Conservation (phyloP, 1,140 invertebrate species). For the Diuraphis noxia region DNA sequence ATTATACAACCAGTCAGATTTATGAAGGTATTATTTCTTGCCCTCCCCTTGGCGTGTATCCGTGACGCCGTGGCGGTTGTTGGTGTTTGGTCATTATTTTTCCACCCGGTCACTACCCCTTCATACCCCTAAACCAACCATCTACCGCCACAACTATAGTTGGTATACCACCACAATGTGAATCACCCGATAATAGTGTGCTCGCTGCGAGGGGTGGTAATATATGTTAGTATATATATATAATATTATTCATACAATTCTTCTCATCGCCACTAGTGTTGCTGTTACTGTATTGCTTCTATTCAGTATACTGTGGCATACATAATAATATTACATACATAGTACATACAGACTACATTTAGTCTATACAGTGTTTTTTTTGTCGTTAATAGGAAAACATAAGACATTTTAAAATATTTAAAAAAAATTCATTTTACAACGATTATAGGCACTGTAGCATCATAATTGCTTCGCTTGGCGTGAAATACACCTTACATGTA, state of each 20-base stretch:
- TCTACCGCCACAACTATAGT: not conserved
- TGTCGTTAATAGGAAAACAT: not conserved
- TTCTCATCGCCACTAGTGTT: not conserved
- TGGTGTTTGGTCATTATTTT: constrained; percentile 44
- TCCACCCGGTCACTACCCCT: not conserved
- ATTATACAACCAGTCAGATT: constrained; percentile 49
- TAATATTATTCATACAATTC: not conserved
- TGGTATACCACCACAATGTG: not conserved
- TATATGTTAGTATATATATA: too few species aligned
- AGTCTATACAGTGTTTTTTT: not conserved
- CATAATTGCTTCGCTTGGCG: not conserved
- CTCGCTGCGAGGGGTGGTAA: not conserved
- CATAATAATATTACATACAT: not conserved
- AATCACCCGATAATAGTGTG: not conserved
- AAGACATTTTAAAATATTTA: not conserved
- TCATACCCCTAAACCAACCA: not conserved
- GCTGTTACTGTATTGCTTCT: not conserved
- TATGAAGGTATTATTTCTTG: constrained; percentile 48
- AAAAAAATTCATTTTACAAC: not conserved
- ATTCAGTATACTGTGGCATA: not conserved
- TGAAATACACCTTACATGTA: not conserved
- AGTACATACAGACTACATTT: not conserved
- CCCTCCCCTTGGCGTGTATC: not conserved
- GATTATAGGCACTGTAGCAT: not conserved
- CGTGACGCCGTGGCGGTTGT: not conserved